Percentiles rank a stretch among this genome's conserved stretches.
phyloP scores from a whole-genome alignment of 2,797 vertebrate species.

The Mus caroli region DNA sequence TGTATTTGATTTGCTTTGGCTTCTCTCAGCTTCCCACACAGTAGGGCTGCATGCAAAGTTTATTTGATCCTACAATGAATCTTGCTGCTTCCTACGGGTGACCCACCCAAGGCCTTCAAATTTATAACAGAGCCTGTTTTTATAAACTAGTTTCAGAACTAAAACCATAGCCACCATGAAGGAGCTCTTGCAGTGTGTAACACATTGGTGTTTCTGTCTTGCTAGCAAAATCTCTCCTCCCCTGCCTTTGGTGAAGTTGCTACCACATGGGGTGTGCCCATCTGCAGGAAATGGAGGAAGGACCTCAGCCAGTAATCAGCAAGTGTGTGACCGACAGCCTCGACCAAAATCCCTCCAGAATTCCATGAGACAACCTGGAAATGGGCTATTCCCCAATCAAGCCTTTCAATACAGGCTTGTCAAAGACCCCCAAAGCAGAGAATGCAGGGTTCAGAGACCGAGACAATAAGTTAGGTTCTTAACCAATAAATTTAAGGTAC shows the following conservation, averaged over 20 bases:
- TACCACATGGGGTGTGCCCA: not conserved
- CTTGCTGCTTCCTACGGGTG: not conserved
- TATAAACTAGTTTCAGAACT: not conserved
- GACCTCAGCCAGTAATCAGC: no score
- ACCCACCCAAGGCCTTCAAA: not conserved
- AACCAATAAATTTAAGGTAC: not conserved
- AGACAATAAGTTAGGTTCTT: not conserved
- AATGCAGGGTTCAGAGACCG: not conserved
- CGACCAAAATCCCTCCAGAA: not conserved
- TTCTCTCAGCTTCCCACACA: not conserved
- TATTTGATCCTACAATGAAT: not conserved
- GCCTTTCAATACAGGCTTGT: not conserved
- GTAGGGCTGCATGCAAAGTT: not conserved
- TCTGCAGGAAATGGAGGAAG: not conserved
- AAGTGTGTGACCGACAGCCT: rapidly evolving
- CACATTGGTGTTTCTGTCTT: not conserved
- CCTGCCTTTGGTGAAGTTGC: not conserved
- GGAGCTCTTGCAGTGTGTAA: not conserved
- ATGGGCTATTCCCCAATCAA: not conserved
- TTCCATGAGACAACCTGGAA: not conserved
- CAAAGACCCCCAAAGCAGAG: not conserved
- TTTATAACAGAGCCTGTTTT: not conserved
- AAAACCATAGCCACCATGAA: not conserved
- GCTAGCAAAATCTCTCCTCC: not conserved
- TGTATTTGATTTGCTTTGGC: no score